A percentile compares a stretch with the other conserved stretches of the same genome.
These are phyloP conservation scores for Mastomys coucha DNA, from an alignment of 2,113 vertebrate genomes.

Conservation along the genomic window DNA sequence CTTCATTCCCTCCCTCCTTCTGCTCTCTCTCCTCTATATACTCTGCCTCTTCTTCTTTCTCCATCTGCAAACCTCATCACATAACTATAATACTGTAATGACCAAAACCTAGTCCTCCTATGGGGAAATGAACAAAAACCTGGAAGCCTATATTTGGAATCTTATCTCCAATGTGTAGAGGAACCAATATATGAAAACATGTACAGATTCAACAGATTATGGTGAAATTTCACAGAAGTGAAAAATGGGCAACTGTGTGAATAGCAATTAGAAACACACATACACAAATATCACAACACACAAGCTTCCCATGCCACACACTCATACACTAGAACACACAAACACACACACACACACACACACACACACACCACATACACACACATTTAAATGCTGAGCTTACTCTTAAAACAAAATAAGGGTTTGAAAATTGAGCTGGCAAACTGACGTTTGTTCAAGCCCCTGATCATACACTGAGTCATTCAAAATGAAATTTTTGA, in stretches of 20 bases:
- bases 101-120: background rate
- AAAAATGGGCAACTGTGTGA: background rate
- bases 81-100: background rate
- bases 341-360: background rate
- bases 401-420: background rate
- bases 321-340: background rate
- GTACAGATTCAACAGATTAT: background rate
- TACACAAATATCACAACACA: background rate
- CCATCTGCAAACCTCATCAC: background rate
- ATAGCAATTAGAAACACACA: background rate
- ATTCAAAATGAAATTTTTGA: background rate
- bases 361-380: background rate
- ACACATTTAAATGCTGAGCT: background rate
- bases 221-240: background rate
- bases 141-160: too few relatives aligned
- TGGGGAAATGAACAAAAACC: background rate
- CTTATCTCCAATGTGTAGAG: background rate
- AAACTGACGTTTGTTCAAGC: too few relatives aligned
- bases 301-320: background rate
- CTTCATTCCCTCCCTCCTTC: background rate
- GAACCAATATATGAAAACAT: background rate
- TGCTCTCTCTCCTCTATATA: background rate
- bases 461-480: background rate
- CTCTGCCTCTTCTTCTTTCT: background rate
- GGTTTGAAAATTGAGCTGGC: background rate